Evolutionary conservation across 2,888 invertebrate genomes (phyloP), one percentile per base, ranked within the genome.

Genomic region (Pyrrhia umbra): DNA sequence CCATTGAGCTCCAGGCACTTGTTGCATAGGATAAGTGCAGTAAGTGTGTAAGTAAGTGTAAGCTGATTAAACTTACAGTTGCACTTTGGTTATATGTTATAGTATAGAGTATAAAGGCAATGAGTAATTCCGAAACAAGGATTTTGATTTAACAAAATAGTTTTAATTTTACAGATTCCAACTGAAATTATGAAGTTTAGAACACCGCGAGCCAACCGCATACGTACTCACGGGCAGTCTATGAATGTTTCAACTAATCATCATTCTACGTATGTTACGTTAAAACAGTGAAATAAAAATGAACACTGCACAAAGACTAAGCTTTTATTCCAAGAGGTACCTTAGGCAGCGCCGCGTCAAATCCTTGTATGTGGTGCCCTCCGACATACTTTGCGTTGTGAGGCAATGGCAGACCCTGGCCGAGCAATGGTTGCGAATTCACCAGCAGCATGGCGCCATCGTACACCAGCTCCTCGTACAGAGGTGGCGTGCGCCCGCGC

Each of bases 341-440:
- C 85, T 86, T 72, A 1, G 88, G 73, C 18, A 89, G 64, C 3
- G 82, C 66, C 5, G 76, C 72, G 0, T 76, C 47, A 1, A 71
- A 52, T n/a, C 67, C 68, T 13, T 77, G 68, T 18, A 91, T 66
- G 56, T 91, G 91, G 63, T 91, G 90, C 16, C 90, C 89, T 0
- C 90, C 91, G 1, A 91, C 67, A 39, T 87, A 85, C 64, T 87
- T 87, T 2, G 81, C 84, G 50, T 80, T 90, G 4, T 74, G 76
- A 0, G 91, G 89, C 55, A 90, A 47, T 0, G 89, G 80, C 55
- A 88, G 47, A 0, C 71, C 62, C 68, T 88, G 88, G 0, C 88
- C 88, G 16, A 90, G 72, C 18, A 85, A 68, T 0, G 88, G 85
- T 37, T 88, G 85, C 2, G 89, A 87, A 76, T 91, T 89, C n/a